Base-by-base conservation (phyloP, 2,113 vertebrate species). In the Columba janthina region DNA sequence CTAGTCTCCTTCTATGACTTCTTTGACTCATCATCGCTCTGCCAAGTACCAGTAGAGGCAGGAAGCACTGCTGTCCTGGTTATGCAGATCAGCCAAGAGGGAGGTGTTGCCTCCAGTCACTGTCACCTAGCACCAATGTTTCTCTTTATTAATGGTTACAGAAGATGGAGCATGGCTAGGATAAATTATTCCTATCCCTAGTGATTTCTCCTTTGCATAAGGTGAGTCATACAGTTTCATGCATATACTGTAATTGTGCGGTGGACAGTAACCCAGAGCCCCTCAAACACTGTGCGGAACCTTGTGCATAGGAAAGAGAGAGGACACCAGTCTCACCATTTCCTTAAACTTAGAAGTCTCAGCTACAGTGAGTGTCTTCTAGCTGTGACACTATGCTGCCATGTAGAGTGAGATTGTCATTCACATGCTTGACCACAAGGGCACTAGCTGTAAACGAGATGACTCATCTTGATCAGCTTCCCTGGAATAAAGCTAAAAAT, bases 401-500 rank as follows among this genome's bases (percentile, higher is more conserved):
- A 28, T 6, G 18, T 22, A 67, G 48, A 90, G 51, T 50, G 67
- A 57, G 29, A 31, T 7, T 87, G 64, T 48, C 48, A 71, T 64
- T 95, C 64, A 67, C 25, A 56, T 44, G 50, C 53, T 90, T 94
- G 79, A 84, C 83, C 91, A 87, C 32, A 66, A 87, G 71, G 34
- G 28, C 32, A 42, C 29, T 58, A 89, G 77, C 24, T 64, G 18
- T 61, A 85, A 93, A 81, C 62, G 20, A 67, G 42, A 84, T 90
- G 76, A 92, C 26, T 87, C 89, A 87, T 94, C 34, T 81, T 73
- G 65, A 90, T 87, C 77, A 91, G 24, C 80, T 85, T 85, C 70
- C 58, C 36, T 81, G 50, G 53, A 67, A 53, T 28, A 85, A 82
- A 7, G 21, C 54, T 87, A 75, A 94, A 95, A 94, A 91, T 85